Evolutionary conservation across 2,113 vertebrate genomes (phyloP).

Genomic region (Odontesthes bonariensis): DNA sequence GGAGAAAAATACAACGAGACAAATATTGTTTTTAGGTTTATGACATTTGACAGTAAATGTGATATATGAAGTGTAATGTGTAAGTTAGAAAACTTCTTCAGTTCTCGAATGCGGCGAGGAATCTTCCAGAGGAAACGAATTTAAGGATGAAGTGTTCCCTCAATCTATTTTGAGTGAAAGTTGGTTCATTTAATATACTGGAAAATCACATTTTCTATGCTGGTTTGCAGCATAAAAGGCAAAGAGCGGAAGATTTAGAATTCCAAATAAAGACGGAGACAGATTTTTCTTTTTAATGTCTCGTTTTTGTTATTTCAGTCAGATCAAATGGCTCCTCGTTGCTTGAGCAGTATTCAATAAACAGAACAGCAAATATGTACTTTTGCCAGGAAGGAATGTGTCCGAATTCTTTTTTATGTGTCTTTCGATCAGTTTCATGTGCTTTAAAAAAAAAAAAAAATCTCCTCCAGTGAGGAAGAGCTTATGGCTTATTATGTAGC

Average conservation of each 20-base stretch:
- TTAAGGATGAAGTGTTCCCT: slow-evolving; percentile 71
- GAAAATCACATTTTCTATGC: slow-evolving; percentile 73
- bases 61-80: slow-evolving; percentile 69
- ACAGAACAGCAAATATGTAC: slow-evolving; percentile 77
- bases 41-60: slow-evolving; percentile 69
- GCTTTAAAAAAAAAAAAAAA: slow-evolving; percentile 10
- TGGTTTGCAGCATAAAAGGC: slow-evolving; percentile 61
- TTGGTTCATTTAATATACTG: slow-evolving; percentile 74
- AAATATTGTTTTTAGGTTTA: slow-evolving; percentile 75
- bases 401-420: slow-evolving; percentile 36
- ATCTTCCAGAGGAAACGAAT: slow-evolving; percentile 62
- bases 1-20: slow-evolving; percentile 67
- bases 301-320: slow-evolving; percentile 62
- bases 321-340: slow-evolving; percentile 59
- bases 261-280: slow-evolving; percentile 73
- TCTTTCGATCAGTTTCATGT: slow-evolving; percentile 57
- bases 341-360: slow-evolving; percentile 63
- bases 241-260: slow-evolving; percentile 56
- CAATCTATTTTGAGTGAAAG: slow-evolving; percentile 73
- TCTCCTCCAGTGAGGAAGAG: slow-evolving; percentile 32
- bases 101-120: slow-evolving; percentile 50
- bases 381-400: slow-evolving; percentile 56
- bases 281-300: slow-evolving; percentile 66
- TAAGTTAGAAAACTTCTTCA: slow-evolving; percentile 51
- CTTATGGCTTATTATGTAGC: slow-evolving; percentile 38